These are phyloP conservation scores for Drosophila grimshawi DNA, from an alignment of 1,140 invertebrate species.

Conservation along the genomic window DNA sequence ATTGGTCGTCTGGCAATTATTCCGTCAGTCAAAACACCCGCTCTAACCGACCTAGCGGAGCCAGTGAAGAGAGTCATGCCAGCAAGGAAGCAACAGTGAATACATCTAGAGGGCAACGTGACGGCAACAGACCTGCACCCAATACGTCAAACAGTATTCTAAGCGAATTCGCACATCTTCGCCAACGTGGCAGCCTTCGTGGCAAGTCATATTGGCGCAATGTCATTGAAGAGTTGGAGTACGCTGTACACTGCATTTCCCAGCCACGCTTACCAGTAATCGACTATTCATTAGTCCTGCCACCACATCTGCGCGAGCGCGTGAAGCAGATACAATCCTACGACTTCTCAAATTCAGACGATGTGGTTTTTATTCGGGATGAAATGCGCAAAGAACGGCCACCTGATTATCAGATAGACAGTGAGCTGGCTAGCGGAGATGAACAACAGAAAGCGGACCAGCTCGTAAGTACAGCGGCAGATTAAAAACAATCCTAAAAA, in stretches of 20 bases:
- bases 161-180: conserved; percentile 50
- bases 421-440: conserved; percentile 54
- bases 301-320: conserved; percentile 56
- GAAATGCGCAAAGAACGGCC: conserved; percentile 62
- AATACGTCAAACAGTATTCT: conserved; percentile 45
- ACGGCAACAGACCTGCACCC: neutral
- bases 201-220: conserved; percentile 62
- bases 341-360: conserved; percentile 71
- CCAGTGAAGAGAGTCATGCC: neutral
- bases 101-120: neutral
- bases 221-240: conserved; percentile 66
- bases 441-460: conserved; percentile 41
- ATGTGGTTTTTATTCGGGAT: conserved; percentile 68
- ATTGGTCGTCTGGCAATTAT: neutral
- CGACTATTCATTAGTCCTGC: conserved; percentile 73
- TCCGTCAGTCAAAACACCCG: neutral
- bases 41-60: neutral
- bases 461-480: conserved; percentile 24
- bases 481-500: neutral
- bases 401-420: conserved; percentile 59
- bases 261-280: conserved; percentile 60
- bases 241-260: conserved; percentile 50
- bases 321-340: conserved; percentile 73
- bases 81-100: neutral
- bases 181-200: conserved; percentile 22